Base-by-base conservation (phyloP, 1,140 invertebrate species). In the Galendromus occidentalis region DNA sequence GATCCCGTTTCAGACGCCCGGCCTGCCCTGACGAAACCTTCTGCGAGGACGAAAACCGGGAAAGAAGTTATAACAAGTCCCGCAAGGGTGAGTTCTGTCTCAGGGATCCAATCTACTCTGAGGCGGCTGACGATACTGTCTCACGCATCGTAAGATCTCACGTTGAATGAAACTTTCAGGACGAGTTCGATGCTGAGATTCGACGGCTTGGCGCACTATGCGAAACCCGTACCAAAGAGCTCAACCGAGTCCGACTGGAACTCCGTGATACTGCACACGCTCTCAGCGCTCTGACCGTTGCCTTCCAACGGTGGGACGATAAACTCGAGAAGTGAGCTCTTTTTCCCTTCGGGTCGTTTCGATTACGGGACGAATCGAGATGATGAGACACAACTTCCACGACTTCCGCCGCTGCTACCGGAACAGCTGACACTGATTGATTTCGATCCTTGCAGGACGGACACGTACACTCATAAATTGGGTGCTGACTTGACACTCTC, bases 171-270 rank as follows among this genome's bases (percentile, higher is more conserved):
- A 9, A 39, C 33, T 39, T 39, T 28, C 68, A 69, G 18, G 68
- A 67, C 5, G 69, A 71, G 14, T 67, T 69, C 20, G 67, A 70
- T 12, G 66, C 74, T 65, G 77, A 79, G 69, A 74, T 78, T 30
- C 70, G 69, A 2, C 70, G 77, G 28, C 72, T 79, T 29, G 76
- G 77, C 69, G 74, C 74, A 0, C 69, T 79, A 22, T 78, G 76
- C 68, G 77, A 78, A 68, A 64, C 68, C 7, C 65, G 76, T 7
- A 77, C 77, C 7, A 78, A 78, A 65, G 76, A 79, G 69, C 73
- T 77, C 0, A 76, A 73, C 65, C 65, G 70, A 20, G 68, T 74
- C 39, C 75, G 73, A 66, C 71, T 76, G 47, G 72, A 76, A 65
- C 71, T 77, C 33, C 51, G 51, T 14, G 51, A 33, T 33, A 59